Evolutionary conservation across 1,140 invertebrate species (phyloP), one percentile per base, ranked within the genome.

Genomic region (Drosophila hydei): DNA sequence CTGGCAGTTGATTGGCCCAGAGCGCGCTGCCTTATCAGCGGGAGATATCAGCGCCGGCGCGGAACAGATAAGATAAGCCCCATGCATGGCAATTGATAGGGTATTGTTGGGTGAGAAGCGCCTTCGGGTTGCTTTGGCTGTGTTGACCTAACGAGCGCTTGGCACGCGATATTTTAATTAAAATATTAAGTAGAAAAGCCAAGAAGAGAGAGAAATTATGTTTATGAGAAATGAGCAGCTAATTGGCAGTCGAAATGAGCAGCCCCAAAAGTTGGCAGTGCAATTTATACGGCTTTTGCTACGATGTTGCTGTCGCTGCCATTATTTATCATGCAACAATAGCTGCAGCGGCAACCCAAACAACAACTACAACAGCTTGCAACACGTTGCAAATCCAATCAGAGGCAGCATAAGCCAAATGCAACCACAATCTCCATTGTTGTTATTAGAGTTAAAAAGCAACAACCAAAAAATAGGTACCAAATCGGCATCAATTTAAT

Each of bases 401-500:
- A 85, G 84, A 58, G 40, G 8, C 63, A 36, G 67, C 67, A 56
- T 23, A 18, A 40, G 60, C 50, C 43, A 62, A 88, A 62, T 56
- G 43, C 59, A 69, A 25, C 67, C 58, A 55, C 70, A 85, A 74
- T 64, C 71, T 51, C 51, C 76, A 88, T 83, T 80, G 69, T 75
- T 60, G 60, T 36, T 70, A 38, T 61, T 62, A 63, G 33, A 25
- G 42, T 33, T 47, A 30, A 16, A 40, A 16, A 21, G 36, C n/a
- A 45, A 51, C 25, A 27, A 25, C 4, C 27, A 50, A 25, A 56
- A 56, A 56, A 14, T 55, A 63, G 77, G 74, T 64, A 74, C 69
- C 68, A 87, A 77, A 85, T 81, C 61, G 69, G 73, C 87, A 87
- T 83, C 87, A 90, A 88, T 90, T 87, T 90, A 88, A 81, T 81